Evolutionary conservation across 2,113 vertebrate genomes (phyloP), one percentile per base, ranked within the genome.

Genomic region (Orycteropus afer): DNA sequence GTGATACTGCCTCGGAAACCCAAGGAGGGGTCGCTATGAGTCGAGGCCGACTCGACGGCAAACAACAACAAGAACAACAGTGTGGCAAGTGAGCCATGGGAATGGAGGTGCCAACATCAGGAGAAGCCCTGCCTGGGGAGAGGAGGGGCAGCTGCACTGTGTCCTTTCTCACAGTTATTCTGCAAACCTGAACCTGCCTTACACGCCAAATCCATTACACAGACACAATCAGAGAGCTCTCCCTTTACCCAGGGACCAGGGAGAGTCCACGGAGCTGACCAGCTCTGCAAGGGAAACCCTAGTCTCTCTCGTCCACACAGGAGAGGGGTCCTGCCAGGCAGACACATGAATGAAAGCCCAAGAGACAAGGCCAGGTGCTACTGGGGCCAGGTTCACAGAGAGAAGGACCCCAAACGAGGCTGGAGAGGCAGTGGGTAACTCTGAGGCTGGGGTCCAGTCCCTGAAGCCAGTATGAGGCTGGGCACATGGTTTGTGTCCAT

Each of bases 401-500:
- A 17, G 13, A 12, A 88, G 17, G 59, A 37, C 2, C n/a, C 71
- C 37, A 78, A 5, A 1, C 10, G 80, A 23, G 29, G 40, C 57
- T 65, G 25, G 12, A 57, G 32, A 71, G 42, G 37, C 3, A 67
- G 65, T 25, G 17, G 59, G 1, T 7, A 22, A 15, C 57, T 23
- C 9, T 0, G 22, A 59, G 14, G 45, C 25, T 0, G 8, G n/a
- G 32, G 34, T 45, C 17, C 2, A 7, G 0, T 65, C 15, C 34
- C 3, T 20, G 10, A 27, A 18, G 8, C 6, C 17, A 22, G 29
- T 3, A 2, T 2, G 14, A 2, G 18, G 34, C 1, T 45, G 4
- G 61, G 32, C 40, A 7, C 20, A 6, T 0, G 15, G 25, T 0
- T 15, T 15, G 1, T 4, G 0, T 1, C 32, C 63, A 40, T 17